Evolutionary conservation across 2,113 vertebrate genomes (phyloP).

Genomic region (Microcebus tavaratra): DNA sequence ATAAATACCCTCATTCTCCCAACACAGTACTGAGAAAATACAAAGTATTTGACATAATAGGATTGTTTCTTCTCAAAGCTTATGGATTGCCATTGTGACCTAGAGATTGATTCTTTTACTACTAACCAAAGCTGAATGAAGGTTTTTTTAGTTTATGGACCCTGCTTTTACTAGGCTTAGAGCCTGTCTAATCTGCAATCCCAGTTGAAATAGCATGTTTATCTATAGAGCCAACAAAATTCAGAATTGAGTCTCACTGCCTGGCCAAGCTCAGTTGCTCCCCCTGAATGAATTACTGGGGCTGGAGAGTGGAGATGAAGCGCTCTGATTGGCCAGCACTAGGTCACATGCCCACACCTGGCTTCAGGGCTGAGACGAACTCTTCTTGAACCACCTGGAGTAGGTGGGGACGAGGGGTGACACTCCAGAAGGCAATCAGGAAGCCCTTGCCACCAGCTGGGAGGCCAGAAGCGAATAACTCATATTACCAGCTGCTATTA

Average conservation of each 20-base stretch:
- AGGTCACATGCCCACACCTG: not conserved
- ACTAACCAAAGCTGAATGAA: not conserved
- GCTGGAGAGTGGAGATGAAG: not conserved
- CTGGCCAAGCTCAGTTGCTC: not conserved
- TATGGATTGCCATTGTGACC: not conserved
- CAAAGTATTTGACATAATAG: not conserved
- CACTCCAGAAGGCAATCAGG: not conserved
- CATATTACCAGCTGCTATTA: not conserved
- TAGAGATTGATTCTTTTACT: not conserved
- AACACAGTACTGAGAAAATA: not conserved
- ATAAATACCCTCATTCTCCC: not conserved
- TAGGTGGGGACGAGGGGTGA: not conserved
- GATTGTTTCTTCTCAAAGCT: not conserved
- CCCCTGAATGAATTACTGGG: not conserved
- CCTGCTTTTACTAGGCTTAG: not conserved
- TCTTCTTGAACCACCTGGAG: not conserved
- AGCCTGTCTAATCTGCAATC: not conserved
- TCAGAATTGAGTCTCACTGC: not conserved
- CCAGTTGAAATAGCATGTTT: not conserved
- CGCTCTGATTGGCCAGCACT: not conserved
- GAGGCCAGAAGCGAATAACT: not conserved
- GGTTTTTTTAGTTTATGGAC: not conserved
- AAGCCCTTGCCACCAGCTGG: not conserved
- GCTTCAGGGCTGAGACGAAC: not conserved
- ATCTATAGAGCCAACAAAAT: not conserved